Percentiles rank a stretch among this genome's conserved stretches.
These are phyloP conservation scores for Atta colombica DNA, from an alignment of 1,140 invertebrate genomes.

Conservation along the genomic window DNA sequence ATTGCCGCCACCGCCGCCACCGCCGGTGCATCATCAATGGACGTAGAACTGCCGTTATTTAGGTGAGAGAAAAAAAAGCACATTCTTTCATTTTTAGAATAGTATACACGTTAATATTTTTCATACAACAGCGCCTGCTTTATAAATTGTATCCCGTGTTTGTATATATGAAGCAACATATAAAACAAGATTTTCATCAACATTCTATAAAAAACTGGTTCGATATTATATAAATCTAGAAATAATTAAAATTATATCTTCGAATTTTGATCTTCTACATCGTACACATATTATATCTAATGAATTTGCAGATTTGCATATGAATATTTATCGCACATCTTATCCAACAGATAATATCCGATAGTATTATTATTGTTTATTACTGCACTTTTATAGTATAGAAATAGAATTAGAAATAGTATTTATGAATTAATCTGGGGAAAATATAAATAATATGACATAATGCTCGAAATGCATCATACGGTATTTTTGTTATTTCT, in stretches of 20 bases:
- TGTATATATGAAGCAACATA: neutral
- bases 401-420: neutral
- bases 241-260: constrained; percentile 29
- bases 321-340: constrained; percentile 50
- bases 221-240: constrained; percentile 33
- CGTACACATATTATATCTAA: neutral
- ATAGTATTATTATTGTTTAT: constrained; percentile 39
- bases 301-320: constrained; percentile 41
- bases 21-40: constrained; percentile 86
- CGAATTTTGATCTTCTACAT: constrained; percentile 23
- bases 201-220: constrained; percentile 10
- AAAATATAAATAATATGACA: neutral
- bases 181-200: constrained; percentile 1
- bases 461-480: constrained; percentile 10
- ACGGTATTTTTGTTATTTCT: constrained; percentile 6
- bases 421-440: neutral
- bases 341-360: constrained; percentile 23
- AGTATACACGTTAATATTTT: neutral
- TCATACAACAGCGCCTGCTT: neutral
- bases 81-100: constrained; percentile 20
- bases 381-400: neutral
- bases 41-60: constrained; percentile 84
- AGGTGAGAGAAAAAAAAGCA: constrained; percentile 57
- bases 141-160: neutral
- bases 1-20: constrained; percentile 85